phyloP scores from a whole-genome alignment of 23 tunicate species.

The Styela plicata region DNA sequence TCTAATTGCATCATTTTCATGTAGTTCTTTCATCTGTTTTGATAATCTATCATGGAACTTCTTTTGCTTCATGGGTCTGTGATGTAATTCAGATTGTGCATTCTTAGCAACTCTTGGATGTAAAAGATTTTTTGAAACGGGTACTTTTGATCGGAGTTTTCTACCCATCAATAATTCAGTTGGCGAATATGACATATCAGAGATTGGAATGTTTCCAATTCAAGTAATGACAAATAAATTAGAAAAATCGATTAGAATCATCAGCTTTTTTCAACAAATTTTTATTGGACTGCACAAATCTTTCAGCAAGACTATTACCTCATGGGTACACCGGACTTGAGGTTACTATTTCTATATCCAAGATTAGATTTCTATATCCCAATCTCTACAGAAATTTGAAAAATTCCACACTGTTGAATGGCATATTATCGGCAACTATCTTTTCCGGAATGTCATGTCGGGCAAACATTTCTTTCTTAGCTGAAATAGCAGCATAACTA shows the following conservation, averaged over 20 bases:
- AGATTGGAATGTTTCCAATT: constrained; percentile 20
- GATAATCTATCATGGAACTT: too few relatives aligned
- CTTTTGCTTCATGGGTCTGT: not conserved
- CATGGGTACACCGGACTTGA: constrained; percentile 28
- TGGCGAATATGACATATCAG: constrained; percentile 31
- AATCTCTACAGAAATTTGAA: constrained; percentile 8
- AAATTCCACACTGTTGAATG: constrained; percentile 27
- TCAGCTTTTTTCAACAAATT: constrained; percentile 29
- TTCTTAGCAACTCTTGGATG: not conserved
- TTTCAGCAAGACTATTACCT: constrained; percentile 38
- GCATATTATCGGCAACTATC: constrained; percentile 32
- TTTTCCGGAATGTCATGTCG: constrained; percentile 34
- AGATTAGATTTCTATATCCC: too few relatives aligned
- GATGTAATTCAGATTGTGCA: not conserved
- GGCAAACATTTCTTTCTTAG: constrained; percentile 30
- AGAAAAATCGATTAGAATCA: constrained; percentile 6
- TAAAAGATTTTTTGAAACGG: not conserved
- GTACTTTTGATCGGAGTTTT: constrained; percentile 16
- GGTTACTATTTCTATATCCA: constrained; percentile 14
- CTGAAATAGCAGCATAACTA: constrained; percentile 16
- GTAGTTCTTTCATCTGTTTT: too few relatives aligned
- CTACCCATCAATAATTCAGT: constrained; percentile 20
- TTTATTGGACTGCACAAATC: constrained; percentile 26
- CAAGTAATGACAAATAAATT: constrained; percentile 23
- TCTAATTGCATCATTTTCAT: too few relatives aligned